A percentile compares a stretch with the other conserved stretches of the same genome.
These are phyloP conservation scores for Mythimna lalbum DNA, from an alignment of 2,888 invertebrate genomes.

Conservation along the genomic window DNA sequence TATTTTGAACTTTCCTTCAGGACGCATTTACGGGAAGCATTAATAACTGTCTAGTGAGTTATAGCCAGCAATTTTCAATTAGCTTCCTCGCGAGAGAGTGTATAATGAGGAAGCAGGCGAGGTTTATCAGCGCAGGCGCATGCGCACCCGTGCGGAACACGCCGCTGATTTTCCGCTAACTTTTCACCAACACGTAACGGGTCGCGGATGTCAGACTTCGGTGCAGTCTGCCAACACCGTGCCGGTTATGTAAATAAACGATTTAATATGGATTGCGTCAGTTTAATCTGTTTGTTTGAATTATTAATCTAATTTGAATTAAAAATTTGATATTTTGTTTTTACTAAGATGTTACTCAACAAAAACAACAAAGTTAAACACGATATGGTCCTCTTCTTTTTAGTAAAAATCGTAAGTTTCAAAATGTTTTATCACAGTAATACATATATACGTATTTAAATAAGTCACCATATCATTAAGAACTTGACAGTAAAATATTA, in stretches of 20 bases:
- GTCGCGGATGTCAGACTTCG: constrained; percentile 47
- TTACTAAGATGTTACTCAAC: not conserved
- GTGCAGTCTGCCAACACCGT: constrained; percentile 21
- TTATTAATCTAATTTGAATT: constrained; percentile 22
- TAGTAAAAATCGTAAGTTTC: too few relatives aligned
- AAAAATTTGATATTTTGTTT: not conserved
- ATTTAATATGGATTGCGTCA: constrained; percentile 46
- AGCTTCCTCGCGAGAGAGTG: constrained; percentile 66
- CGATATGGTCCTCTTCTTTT: too few relatives aligned
- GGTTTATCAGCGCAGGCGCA: constrained; percentile 66
- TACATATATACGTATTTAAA: not conserved
- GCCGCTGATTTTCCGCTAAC: constrained; percentile 60
- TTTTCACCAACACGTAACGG: constrained; percentile 61
- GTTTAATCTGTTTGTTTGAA: constrained; percentile 25
- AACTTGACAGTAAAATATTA: not conserved
- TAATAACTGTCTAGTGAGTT: constrained; percentile 32
- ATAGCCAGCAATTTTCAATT: constrained; percentile 58
- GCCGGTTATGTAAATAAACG: constrained; percentile 52
- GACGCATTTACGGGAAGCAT: constrained; percentile 1
- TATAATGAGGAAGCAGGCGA: constrained; percentile 75
- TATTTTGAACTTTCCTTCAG: not conserved
- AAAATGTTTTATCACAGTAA: not conserved
- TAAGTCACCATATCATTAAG: not conserved
- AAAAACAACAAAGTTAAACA: too few relatives aligned
- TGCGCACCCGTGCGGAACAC: constrained; percentile 72